A percentile compares a stretch with the other conserved stretches of the same genome.
Conservation (phyloP, 2,113 vertebrate genomes). For the Ochotona curzoniae region DNA sequence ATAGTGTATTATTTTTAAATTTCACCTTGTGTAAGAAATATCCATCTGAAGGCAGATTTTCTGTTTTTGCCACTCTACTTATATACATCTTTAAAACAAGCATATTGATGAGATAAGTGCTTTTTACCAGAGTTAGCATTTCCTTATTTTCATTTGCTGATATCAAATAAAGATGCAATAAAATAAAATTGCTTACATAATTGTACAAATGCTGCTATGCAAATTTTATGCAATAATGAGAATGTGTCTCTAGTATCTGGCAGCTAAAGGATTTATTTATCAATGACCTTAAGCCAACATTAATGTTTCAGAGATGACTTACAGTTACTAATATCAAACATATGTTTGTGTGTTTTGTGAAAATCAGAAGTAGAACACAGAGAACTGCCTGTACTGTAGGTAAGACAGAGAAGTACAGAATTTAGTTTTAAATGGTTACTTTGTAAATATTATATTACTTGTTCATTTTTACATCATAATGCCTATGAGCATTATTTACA, state of each 20-base stretch:
- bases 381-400: not conserved
- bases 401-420: not conserved
- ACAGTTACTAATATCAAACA: not conserved
- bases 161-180: not conserved
- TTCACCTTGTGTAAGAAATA: not conserved
- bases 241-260: not conserved
- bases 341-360: not conserved
- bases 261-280: not conserved
- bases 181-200: not conserved
- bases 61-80: not conserved
- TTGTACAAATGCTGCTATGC: not conserved
- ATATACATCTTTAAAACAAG: not conserved
- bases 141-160: not conserved
- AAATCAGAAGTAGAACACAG: not conserved
- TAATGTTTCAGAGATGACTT: not conserved
- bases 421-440: conserved; percentile 2
- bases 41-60: not conserved
- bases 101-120: not conserved
- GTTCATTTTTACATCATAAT: not conserved
- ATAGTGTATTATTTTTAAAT: not conserved
- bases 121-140: not conserved
- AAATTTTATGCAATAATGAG: not conserved
- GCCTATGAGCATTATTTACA: not conserved
- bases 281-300: not conserved
- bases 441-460: not conserved